These are phyloP conservation scores for Hyles vespertilio DNA, from an alignment of 1,140 invertebrate genomes.

Conservation along the genomic window DNA sequence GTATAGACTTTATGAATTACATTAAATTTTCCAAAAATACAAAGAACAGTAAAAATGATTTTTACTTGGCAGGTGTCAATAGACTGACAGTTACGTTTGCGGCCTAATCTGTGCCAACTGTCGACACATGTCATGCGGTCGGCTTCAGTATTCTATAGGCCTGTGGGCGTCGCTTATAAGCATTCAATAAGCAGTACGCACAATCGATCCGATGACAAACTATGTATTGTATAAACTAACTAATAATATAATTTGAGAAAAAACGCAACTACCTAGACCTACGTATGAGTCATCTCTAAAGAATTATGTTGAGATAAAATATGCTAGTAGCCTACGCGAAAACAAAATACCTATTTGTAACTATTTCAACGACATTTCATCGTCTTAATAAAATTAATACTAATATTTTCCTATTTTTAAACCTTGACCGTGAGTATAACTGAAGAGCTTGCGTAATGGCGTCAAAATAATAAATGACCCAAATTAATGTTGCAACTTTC, in stretches of 20 bases:
- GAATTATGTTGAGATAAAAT: no score
- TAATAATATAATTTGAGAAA: background rate
- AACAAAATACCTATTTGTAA: no score
- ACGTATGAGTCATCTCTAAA: no score
- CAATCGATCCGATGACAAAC: background rate
- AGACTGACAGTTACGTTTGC: slow-evolving; percentile 1
- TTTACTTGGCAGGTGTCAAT: background rate
- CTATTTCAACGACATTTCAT: no score
- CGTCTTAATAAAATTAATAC: no score
- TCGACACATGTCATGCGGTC: slow-evolving; percentile 15
- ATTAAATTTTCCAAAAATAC: background rate
- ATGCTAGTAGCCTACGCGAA: no score
- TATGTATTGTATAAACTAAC: background rate
- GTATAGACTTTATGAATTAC: slow-evolving; percentile 13
- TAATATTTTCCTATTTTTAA: no score
- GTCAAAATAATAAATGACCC: no score
- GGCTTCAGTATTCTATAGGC: slow-evolving; percentile 16
- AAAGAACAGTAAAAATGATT: background rate
- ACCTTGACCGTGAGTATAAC: no score
- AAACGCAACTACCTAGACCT: no score
- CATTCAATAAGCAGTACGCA: slow-evolving; percentile 21
- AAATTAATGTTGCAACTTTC: no score
- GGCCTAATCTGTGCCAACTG: slow-evolving; percentile 6
- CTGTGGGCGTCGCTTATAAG: slow-evolving; percentile 15
- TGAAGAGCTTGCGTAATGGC: no score